Evolutionary conservation across 1,140 invertebrate species (phyloP), one percentile per base, ranked within the genome.

Genomic region (Rhizoglyphus robini): DNA sequence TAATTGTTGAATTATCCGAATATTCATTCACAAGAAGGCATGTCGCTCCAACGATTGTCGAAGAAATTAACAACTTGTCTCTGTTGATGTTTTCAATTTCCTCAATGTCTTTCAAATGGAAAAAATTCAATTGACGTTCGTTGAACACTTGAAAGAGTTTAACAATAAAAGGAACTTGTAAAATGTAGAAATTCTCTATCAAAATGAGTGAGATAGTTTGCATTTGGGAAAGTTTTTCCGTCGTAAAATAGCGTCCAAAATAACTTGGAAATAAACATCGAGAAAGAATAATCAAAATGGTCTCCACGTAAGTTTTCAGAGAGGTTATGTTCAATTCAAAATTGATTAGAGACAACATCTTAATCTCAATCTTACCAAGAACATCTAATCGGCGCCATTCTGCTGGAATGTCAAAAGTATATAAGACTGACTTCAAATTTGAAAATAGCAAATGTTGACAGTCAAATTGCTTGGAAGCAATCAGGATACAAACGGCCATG

Each of bases 401-500:
- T 15, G 25, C 25, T 2, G 58, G 58, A 34, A 29, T 13, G 2
- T 46, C 1, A 3, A 38, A 20, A 11, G 8, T 13, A 29, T 38
- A 2, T 11, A 60, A 11, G 2, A 60, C 4, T n/a, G 15, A n/a
- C n/a, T 2, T 1, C n/a, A 60, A 23, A 11, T 32, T 2, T 34
- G 3, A 3, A 30, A 2, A 3, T 60, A 1, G 2, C 3, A 60
- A 23, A 11, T 15, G 27, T 23, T 34, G 32, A 11, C 23, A 11
- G 3, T 29, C 25, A 27, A 23, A 11, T 27, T 23, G 1, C 27
- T 60, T 41, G 11, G 15, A 29, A 2, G 58, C 58, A 34, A 60
- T 60, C 15, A 60, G 36, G n/a, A 60, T 34, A 60, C 58, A 60
- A 27, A 60, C 27, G 27, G 58, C 27, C 15, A 60, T 60, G 25